Evolutionary conservation across 2,797 vertebrate genomes (phyloP).

Genomic region (Hybognathus amarus): DNA sequence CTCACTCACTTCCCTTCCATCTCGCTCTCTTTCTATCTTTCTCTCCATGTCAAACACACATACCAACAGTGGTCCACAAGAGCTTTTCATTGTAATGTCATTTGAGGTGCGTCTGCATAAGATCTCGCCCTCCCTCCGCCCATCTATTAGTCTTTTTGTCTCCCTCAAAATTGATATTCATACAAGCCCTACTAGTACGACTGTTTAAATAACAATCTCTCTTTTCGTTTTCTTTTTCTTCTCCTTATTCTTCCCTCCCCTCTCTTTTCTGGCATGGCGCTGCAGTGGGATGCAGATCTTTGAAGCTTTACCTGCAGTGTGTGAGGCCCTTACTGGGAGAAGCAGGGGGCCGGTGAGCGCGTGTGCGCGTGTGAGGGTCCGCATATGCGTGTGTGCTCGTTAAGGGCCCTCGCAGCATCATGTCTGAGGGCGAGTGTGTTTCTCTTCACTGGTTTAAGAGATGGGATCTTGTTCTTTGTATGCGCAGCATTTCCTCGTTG

Average conservation of each 20-base stretch:
- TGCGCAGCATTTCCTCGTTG: slow-evolving; percentile 15
- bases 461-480: slow-evolving; percentile 35
- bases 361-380: slow-evolving; percentile 26
- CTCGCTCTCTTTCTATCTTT: slow-evolving; percentile 26
- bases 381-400: slow-evolving; percentile 36
- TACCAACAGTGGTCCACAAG: slow-evolving; percentile 23
- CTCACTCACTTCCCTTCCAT: slow-evolving; percentile 29
- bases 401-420: slow-evolving; percentile 48
- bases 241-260: slow-evolving; percentile 17
- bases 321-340: slow-evolving; percentile 55
- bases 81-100: slow-evolving; percentile 51
- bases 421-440: slow-evolving; percentile 31
- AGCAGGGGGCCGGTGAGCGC: slow-evolving; percentile 23
- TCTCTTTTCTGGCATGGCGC: slow-evolving; percentile 41
- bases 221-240: slow-evolving; percentile 9
- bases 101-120: slow-evolving; percentile 52
- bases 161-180: slow-evolving; percentile 55
- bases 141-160: slow-evolving; percentile 59
- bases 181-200: slow-evolving; percentile 43
- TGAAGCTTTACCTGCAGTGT: slow-evolving; percentile 62
- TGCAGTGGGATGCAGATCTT: slow-evolving; percentile 45
- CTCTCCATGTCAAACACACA: slow-evolving; percentile 45
- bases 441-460: slow-evolving; percentile 31
- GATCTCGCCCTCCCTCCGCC: slow-evolving; percentile 31
- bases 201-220: slow-evolving; percentile 62